Evolutionary conservation across 1,140 invertebrate genomes (phyloP).

Genomic region (Manduca sexta): DNA sequence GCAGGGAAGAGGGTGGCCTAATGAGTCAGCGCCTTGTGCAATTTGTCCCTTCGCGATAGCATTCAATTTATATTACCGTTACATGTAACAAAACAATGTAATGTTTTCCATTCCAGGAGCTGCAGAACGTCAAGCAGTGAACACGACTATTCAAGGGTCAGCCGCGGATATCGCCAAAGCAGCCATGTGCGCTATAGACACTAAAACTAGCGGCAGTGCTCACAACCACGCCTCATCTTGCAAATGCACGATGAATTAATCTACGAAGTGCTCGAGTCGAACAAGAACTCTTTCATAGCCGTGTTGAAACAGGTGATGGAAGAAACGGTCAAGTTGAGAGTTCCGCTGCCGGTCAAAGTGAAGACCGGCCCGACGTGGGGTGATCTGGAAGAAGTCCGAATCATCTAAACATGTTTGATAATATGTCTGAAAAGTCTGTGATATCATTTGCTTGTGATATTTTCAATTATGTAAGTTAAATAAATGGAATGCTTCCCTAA

Average conservation of each 20-base stretch:
- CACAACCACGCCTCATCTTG: slow-evolving; percentile 81
- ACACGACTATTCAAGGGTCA: slow-evolving; percentile 96
- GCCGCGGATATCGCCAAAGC: slow-evolving; percentile 95
- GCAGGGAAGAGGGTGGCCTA: too few species aligned
- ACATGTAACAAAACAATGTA: too few species aligned
- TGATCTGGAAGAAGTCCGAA: slow-evolving; percentile 71
- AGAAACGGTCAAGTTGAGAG: slow-evolving; percentile 79
- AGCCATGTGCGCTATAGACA: slow-evolving; percentile 90
- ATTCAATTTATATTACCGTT: too few species aligned
- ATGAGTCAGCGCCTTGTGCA: neutral
- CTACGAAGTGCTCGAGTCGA: slow-evolving; percentile 85
- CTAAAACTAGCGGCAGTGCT: slow-evolving; percentile 68
- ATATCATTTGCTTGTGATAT: too few species aligned
- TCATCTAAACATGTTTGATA: too few species aligned
- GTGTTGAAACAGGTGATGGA: slow-evolving; percentile 89
- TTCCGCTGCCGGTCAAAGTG: slow-evolving; percentile 90
- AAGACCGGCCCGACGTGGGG: slow-evolving; percentile 89
- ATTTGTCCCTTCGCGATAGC: too few species aligned
- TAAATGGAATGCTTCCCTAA: too few species aligned
- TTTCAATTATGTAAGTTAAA: too few species aligned
- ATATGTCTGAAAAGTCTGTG: too few species aligned
- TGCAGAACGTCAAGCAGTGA: slow-evolving; percentile 96
- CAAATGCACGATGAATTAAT: slow-evolving; percentile 98
- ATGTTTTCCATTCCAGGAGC: slow-evolving; percentile 73
- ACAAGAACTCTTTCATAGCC: slow-evolving; percentile 76